These are phyloP conservation scores for Idaea straminata DNA, from an alignment of 2,888 invertebrate species.

Conservation along the genomic window DNA sequence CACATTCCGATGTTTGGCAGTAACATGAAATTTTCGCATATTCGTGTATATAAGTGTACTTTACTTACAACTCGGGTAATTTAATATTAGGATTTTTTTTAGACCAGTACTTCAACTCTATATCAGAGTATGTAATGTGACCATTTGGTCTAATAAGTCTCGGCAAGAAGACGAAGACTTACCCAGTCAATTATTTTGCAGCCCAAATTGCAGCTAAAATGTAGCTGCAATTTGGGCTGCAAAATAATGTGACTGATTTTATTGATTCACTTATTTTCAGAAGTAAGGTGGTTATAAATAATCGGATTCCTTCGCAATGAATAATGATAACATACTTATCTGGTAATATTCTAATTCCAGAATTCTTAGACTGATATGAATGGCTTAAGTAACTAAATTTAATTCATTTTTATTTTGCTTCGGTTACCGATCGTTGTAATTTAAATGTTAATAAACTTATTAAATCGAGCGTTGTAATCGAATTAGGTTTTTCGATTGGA, in stretches of 20 bases:
- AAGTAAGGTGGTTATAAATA: no score
- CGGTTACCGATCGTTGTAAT: conserved; percentile 3
- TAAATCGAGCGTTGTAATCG: conserved; percentile 14
- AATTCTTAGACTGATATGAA: neutral
- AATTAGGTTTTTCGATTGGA: conserved; percentile 6
- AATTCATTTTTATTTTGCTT: conserved; percentile 8
- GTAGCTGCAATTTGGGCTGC: no score
- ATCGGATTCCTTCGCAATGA: no score
- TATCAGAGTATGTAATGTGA: no score
- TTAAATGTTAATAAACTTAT: conserved; percentile 12
- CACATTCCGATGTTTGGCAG: conserved; percentile 11
- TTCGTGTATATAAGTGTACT: neutral
- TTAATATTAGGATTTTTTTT: no score
- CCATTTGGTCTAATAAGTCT: no score
- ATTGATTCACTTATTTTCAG: no score
- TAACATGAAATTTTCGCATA: conserved; percentile 22
- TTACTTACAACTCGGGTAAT: neutral
- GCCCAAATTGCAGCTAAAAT: no score
- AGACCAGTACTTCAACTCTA: no score
- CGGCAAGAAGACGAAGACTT: no score
- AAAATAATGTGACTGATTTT: no score
- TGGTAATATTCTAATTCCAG: neutral
- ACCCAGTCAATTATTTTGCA: no score
- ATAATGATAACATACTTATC: neutral
- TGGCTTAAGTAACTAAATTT: conserved; percentile 9